Evolutionary conservation across 1,140 invertebrate species (phyloP), one percentile per base, ranked within the genome.

Genomic region (Pogonomyrmex barbatus): DNA sequence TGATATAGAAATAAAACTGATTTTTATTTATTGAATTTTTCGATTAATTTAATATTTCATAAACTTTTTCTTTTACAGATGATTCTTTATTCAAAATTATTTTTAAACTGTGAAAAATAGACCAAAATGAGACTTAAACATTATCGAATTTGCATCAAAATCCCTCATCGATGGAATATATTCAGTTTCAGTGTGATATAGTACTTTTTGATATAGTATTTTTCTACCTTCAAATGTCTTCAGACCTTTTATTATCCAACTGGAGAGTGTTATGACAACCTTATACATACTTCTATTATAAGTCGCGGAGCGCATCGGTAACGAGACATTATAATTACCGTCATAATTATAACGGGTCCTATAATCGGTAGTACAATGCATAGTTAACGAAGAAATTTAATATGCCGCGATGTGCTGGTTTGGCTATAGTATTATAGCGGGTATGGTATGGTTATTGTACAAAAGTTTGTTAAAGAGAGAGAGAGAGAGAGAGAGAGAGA

Each of bases 361-460:
- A 75, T 54, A 81, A 81, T 83, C 42, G 54, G 42, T 47, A 47
- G 54, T 36, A 60, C 47, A 83, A 60, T 83, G n/a, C 68, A 75
- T 60, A 83, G 68, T 83, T 83, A 83, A 39, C 56, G 54, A 83
- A 83, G 79, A 83, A 83, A 83, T 83, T 75, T 83, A 83, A 83
- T 83, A 75, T 75, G 42, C 68, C 14, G 42, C 39, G 33, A 68
- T 47, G 76, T 30, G 54, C 24, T 4, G 39, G 52, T 73, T 82
- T 30, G 17, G 54, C 10, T 82, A 56, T 6, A 83, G n/a, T 71
- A 73, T 24, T 56, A 36, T n/a, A n/a, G 30, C 8, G 67, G 30
- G n/a, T 47, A 30, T 63, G 14, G 12, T 67, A 36, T 63, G 68
- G 79, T 83, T 83, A 73, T 83, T 62, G 45, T 60, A 50, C 36